Base-by-base conservation (phyloP, 1,140 invertebrate species). In the Arion vulgaris region DNA sequence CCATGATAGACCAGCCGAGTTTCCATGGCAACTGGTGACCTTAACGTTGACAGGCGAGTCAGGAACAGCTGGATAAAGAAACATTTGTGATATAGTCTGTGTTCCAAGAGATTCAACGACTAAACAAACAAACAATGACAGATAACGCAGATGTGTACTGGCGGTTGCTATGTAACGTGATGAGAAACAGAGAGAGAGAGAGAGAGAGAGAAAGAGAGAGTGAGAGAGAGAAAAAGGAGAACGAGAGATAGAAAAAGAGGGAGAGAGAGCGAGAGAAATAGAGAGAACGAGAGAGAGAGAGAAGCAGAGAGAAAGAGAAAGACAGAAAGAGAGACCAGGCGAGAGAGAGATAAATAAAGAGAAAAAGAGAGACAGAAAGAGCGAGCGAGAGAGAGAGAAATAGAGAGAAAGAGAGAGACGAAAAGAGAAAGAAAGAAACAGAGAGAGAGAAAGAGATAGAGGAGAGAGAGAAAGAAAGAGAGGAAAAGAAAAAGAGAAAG, bases 11-110 rank as follows among this genome's bases (percentile, higher is more conserved):
- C 94, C 93, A 4, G 94, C 94, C 84, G 94, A 93, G 90, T 98
- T 98, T 7, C 83, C 88, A 69, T 28, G 97, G 94, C 86, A 90
- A 38, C 82, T 81, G 19, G 83, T 82, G n/a, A 90, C 84, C 69
- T 89, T 72, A 93, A 90, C 92, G 68, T 98, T 92, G 68, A 93
- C 92, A 0, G 98, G 98, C 9, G 96, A 93, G 92, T 99, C 98
- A 17, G 98, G 98, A 38, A 97, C 96, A 93, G 98, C 98, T 95
- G 91, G 23, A 66, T 15, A 34, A 89, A 90, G 36, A 76, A 89
- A 87, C 85, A 84, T 72, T 83, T 68, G 53, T 36, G 39, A 41
- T 53, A 72, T 72, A 11, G 5, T 45, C 41, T 45, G 41, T 45
- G 5, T 7, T 45, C 15, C 41, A 15, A 45, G 5, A 45, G 41